Base-by-base conservation (phyloP, 2,888 invertebrate genomes). In the Pristionchus fissidentatus region DNA sequence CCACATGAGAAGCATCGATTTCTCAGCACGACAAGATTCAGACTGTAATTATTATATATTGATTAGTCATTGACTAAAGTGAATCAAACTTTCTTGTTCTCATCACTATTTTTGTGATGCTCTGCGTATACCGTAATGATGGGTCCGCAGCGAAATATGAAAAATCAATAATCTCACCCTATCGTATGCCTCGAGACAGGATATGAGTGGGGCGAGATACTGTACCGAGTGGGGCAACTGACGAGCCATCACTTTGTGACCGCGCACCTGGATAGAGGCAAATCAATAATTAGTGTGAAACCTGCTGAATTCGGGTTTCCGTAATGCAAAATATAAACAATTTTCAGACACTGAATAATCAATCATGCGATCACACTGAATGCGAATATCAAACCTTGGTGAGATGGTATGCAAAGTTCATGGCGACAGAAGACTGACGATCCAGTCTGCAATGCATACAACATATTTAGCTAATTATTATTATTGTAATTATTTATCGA, bases 1-100 rank as follows among this genome's bases (percentile, higher is more conserved):
- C 92, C 92, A 92, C 41, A 88, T 84, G 0, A 90, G 86, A 10
- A 92, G 85, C 60, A 88, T 86, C 70, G 84, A 85, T 22, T 87
- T 75, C 70, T 88, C 84, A 0, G 43, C 43, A 10, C 82, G 38
- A 73, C 57, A 49, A 1, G 75, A 77, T 49, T 52, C 75, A 1
- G 49, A 46, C 75, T 77, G 75, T 10, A 49, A 77, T 62, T 52
- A 26, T 22, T 8, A 22, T 26, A 1, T n/a, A 26, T 57, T 0
- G 57, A 26, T 57, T 8, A 7, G 26, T 57, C 26, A 26, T 26
- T 26, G 26, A 57, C 57, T 22, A 8, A 57, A 1, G n/a, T 57
- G 26, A 57, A 57, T 4, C 10, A 3, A n/a, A 1, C 26, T 8
- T 57, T 57, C 57, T 57, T 4, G 8, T 22, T n/a, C n/a, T n/a